These are phyloP conservation scores for Chlorospingus semifuscus DNA, from an alignment of 2,797 vertebrate genomes.

Conservation along the genomic window DNA sequence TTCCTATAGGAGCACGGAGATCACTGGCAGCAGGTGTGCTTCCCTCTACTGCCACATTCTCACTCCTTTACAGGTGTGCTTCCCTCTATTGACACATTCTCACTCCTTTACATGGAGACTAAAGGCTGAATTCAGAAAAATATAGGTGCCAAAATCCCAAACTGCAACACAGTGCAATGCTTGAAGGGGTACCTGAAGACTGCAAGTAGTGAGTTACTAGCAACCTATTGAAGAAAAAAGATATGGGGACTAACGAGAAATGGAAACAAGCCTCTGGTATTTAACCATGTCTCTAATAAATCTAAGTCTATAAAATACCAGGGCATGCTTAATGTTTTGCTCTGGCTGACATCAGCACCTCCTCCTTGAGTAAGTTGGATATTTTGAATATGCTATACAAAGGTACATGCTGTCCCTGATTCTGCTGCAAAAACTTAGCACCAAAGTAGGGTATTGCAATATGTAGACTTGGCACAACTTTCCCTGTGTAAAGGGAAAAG, in stretches of 20 bases:
- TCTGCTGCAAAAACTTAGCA: neutral
- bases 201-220: neutral
- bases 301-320: neutral
- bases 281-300: neutral
- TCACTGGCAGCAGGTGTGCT: neutral
- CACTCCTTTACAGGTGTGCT: neutral
- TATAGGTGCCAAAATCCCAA: neutral
- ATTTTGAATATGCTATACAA: neutral
- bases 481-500: neutral
- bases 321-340: neutral
- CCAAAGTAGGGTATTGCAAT: neutral
- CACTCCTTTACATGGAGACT: neutral
- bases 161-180: neutral
- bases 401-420: neutral
- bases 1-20: neutral
- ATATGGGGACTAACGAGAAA: neutral
- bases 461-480: neutral
- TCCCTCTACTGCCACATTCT: neutral
- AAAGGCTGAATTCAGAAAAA: neutral
- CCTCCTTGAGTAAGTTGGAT: neutral
- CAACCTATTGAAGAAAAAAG: neutral
- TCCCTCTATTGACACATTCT: neutral
- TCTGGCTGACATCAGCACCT: rapidly evolving
- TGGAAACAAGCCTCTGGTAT: neutral
- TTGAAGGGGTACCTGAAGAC: neutral